Evolutionary conservation across 2,113 vertebrate species (phyloP), one percentile per base, ranked within the genome.

Genomic region (Tachysurus vachellii): DNA sequence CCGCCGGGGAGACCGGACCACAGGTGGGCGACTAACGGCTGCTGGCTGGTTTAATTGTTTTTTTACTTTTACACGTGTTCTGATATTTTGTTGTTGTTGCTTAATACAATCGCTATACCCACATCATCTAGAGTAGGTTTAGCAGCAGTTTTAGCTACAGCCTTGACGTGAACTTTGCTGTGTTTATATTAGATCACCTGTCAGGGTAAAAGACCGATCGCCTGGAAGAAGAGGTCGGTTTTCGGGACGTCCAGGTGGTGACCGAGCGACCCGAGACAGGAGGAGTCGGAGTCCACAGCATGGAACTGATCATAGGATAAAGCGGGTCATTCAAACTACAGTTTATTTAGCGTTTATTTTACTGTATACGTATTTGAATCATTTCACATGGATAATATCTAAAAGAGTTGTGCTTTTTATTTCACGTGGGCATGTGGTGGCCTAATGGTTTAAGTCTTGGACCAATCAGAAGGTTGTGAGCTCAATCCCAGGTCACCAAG

Each of bases 201-300:
- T 88, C 16, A 96, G 95, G 89, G 93, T 94, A 75, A 96, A 94
- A 91, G 96, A 93, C 59, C 94, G 93, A 73, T 96, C 96, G 0
- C 94, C 96, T 2, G 94, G 85, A 83, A 95, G 94, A 91, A 96
- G 93, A 91, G 96, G 91, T 62, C 92, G 93, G 5, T 94, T 96
- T 14, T 95, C 96, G 1, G 91, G 91, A 26, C 92, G 95, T 88
- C 92, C 47, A 50, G 47, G 95, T 88, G 87, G 89, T 59, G 97
- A 96, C 92, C 94, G 95, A 84, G 97, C 97, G 6, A 96, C 97
- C 23, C 93, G 96, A 75, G 94, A 91, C 88, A 94, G 94, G 79
- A 95, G 96, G 85, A 97, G 95, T 89, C 94, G 95, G 56, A 98
- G 97, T 88, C 97, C 97, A 5, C 93, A 94, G 21, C 94, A 93